Evolutionary conservation across 2,888 invertebrate species (phyloP).

Genomic region (Eutolmus rufibarbis): DNA sequence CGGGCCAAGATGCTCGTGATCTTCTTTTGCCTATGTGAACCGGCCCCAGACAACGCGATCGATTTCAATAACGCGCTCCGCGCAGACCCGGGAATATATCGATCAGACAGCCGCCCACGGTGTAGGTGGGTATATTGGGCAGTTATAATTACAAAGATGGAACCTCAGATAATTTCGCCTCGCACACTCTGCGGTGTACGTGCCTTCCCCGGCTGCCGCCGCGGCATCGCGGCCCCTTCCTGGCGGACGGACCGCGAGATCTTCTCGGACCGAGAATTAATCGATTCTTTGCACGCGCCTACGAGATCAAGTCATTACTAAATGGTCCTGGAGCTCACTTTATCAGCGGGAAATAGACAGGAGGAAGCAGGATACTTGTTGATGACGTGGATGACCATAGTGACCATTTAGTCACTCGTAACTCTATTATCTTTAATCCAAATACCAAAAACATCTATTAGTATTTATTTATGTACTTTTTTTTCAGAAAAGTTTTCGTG

Average conservation of each 20-base stretch:
- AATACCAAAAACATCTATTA: background rate
- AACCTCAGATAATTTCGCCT: constrained; percentile 42
- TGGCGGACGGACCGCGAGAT: background rate
- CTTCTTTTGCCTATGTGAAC: constrained; percentile 17
- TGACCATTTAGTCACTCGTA: background rate
- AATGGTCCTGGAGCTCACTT: background rate
- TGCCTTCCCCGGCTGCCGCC: background rate
- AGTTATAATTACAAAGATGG: constrained; percentile 49
- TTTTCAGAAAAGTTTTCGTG: too few species aligned
- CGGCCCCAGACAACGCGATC: background rate
- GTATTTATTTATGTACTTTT: too few species aligned
- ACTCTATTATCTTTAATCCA: background rate
- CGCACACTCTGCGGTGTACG: constrained; percentile 3
- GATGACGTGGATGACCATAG: background rate
- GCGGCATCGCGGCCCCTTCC: background rate
- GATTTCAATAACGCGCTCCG: constrained; percentile 23
- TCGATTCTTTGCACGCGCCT: constrained; percentile 49
- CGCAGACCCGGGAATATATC: constrained; percentile 22
- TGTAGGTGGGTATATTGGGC: constrained; percentile 49
- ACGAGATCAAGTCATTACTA: constrained; percentile 41
- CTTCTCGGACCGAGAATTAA: constrained; percentile 43
- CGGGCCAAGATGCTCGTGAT: background rate
- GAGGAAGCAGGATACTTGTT: background rate
- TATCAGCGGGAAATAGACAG: background rate
- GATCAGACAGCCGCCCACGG: constrained; percentile 47